Conservation (phyloP, 2,113 vertebrate species). For the Microtus richardsoni region DNA sequence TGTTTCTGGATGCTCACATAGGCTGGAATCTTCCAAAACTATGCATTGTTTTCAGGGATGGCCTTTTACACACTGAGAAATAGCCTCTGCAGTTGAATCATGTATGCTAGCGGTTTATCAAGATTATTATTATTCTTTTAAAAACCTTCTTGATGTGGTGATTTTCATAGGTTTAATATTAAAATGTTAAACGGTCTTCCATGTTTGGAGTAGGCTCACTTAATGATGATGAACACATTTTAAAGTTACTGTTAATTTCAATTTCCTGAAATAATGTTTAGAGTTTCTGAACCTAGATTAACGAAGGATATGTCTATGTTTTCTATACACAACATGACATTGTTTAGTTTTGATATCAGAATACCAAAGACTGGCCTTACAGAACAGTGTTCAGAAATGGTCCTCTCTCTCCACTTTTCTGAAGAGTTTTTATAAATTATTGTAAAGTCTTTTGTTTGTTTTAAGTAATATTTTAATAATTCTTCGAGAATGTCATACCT, state of each 20-base stretch:
- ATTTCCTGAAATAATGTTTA: neutral
- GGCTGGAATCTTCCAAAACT: neutral
- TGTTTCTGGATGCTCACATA: neutral
- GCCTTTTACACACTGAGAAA: neutral
- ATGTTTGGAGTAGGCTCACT: neutral
- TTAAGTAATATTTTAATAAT: neutral
- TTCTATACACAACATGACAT: neutral
- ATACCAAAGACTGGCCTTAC: neutral
- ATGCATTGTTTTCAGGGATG: neutral
- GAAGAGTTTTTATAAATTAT: neutral
- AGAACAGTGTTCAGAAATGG: neutral
- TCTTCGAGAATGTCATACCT: neutral
- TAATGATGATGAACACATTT: neutral
- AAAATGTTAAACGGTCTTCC: neutral
- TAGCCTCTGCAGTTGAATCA: neutral
- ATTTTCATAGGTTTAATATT: constrained; percentile 6
- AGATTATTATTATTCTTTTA: neutral
- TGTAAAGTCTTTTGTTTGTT: neutral
- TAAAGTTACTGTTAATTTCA: neutral
- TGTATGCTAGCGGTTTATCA: neutral
- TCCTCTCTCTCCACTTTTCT: neutral
- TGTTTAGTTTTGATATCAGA: neutral
- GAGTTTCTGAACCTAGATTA: neutral
- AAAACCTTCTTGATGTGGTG: neutral
- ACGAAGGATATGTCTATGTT: neutral